Percentiles rank a stretch among this genome's conserved stretches.
Evolutionary conservation across 92 coral and sea anemone genomes (phyloP).

Genomic region (Chrysogorgia sp.): DNA sequence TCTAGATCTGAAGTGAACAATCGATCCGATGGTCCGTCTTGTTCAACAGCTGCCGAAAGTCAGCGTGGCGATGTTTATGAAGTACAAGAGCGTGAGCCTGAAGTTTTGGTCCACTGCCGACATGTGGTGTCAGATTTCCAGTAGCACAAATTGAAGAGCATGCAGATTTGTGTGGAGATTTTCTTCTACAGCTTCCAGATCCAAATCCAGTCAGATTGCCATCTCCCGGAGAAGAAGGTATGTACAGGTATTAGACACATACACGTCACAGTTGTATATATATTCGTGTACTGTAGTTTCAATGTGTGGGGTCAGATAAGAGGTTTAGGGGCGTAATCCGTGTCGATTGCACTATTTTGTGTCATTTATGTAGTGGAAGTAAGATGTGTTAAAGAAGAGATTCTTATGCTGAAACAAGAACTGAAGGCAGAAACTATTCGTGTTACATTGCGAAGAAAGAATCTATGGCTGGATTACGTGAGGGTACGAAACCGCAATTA

Average conservation of each 20-base stretch:
- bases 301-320: too few relatives aligned
- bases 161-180: slow-evolving; percentile 55
- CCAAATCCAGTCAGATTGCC: slow-evolving; percentile 10
- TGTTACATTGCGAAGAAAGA: background rate
- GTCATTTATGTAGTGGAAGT: too few relatives aligned
- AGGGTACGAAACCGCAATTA: background rate
- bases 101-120: slow-evolving; percentile 15
- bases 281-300: too few relatives aligned
- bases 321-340: too few relatives aligned
- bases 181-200: slow-evolving; percentile 45
- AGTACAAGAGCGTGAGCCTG: background rate
- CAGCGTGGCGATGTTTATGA: background rate
- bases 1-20: background rate
- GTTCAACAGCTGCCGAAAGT: too few relatives aligned
- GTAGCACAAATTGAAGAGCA: slow-evolving; percentile 49
- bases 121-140: slow-evolving; percentile 45
- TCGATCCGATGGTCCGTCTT: too few relatives aligned
- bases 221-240: too few relatives aligned
- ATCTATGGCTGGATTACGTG: too few relatives aligned
- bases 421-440: slow-evolving; percentile 16
- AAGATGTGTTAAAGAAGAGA: background rate
- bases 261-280: too few relatives aligned
- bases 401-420: background rate
- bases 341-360: too few relatives aligned
- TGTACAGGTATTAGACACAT: too few relatives aligned